Conservation (phyloP, 2,797 vertebrate species). For the Dipus sagitta region DNA sequence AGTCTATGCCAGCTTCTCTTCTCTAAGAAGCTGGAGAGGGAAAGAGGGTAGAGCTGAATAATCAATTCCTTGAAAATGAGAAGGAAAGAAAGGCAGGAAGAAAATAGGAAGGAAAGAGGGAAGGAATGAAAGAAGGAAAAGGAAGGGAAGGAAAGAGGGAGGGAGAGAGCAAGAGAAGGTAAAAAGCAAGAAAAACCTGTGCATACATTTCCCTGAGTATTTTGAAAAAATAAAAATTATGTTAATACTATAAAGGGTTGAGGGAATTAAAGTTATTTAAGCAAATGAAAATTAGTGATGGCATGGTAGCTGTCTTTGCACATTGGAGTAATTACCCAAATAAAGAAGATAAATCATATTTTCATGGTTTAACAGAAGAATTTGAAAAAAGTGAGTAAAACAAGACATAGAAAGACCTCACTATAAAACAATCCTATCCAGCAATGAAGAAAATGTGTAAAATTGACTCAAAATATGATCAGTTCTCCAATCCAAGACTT, state of each 20-base stretch:
- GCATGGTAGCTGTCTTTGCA: background rate
- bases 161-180: background rate
- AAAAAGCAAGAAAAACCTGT: background rate
- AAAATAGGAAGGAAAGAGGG: background rate
- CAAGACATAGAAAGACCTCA: background rate
- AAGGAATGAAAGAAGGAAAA: background rate
- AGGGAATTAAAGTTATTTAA: constrained; percentile 4
- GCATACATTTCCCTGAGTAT: background rate
- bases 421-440: background rate
- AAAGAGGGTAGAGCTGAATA: background rate
- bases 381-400: background rate
- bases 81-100: background rate
- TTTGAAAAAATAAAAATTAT: background rate
- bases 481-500: constrained; percentile 12
- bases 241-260: background rate
- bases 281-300: background rate
- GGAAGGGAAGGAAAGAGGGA: background rate
- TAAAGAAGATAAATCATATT: background rate
- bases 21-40: constrained; percentile 30
- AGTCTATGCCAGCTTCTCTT: background rate
- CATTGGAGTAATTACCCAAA: background rate
- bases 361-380: background rate
- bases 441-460: background rate
- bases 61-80: background rate
- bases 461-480: background rate